Evolutionary conservation across 2,888 invertebrate species (phyloP), one percentile per base, ranked within the genome.

Genomic region (Pheosia gnoma): DNA sequence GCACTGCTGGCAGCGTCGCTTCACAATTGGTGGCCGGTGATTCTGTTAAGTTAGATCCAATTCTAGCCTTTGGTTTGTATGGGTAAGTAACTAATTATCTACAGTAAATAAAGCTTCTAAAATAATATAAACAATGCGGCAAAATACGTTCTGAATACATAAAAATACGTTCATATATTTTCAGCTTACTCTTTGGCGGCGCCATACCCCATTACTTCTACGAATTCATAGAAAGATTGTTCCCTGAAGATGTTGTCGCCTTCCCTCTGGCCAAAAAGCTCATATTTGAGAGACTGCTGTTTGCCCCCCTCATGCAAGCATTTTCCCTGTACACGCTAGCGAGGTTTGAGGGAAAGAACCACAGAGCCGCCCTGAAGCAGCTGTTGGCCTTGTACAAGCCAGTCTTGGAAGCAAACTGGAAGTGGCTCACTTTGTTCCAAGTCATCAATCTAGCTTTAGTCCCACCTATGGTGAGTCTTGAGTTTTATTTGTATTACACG

Each of bases 131-230:
- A 8, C 8, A 7, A 41, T 41, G 9, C 9, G 3, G 10, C 9
- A 45, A 9, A 45, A 4, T 3, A 45, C 41, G 8, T 7, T 41
- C 4, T 2, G 45, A 9, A 9, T 4, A 0, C 11, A 11, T 11
- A n/a, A 5, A n/a, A n/a, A n/a, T 47, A 0, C n/a, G 5, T 4
- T 47, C 60, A 52, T 60, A 47, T 39, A 13, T 53, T 79, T 80
- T 85, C 87, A 97, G 97, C 57, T 90, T 97, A 55, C 79, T 97
- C n/a, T 97, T 97, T 85, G 97, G 97, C 60, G 97, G 97, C 41
- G 94, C 96, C 3, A 89, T 97, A 4, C 97, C 97, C 0, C 97
- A 97, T 85, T 96, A 95, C 80, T 97, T 97, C 84, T 97, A 96
- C 79, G 91, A 93, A 68, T 89, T 94, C 47, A 79, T 96, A 56